Conservation (phyloP, 1,140 invertebrate genomes). For the Arctopsyche grandis region DNA sequence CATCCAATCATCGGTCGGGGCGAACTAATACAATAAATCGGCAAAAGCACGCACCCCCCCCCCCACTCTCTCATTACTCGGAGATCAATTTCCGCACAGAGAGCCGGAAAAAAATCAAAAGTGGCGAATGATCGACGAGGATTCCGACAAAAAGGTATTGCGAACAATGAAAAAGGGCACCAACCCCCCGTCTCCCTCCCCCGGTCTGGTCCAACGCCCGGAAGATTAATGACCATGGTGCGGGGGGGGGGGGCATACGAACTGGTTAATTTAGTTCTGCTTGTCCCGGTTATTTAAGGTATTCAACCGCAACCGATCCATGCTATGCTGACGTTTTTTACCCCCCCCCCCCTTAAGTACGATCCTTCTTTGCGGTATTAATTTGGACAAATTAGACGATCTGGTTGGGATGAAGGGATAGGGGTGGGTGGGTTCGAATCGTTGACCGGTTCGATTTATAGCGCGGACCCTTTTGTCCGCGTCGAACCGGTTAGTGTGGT, state of each 20-base stretch:
- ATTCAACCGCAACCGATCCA: slow-evolving; percentile 27
- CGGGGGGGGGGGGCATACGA: not conserved
- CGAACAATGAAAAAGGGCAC: not conserved
- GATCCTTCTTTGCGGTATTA: not conserved
- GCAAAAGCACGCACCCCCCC: not conserved
- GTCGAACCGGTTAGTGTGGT: too few relatives aligned
- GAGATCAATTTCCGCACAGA: not conserved
- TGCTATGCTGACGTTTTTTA: not conserved
- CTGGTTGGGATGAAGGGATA: not conserved
- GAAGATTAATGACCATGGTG: slow-evolving; percentile 36
- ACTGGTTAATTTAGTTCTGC: slow-evolving; percentile 39
- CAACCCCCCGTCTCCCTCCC: not conserved
- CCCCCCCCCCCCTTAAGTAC: not conserved
- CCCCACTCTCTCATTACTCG: not conserved
- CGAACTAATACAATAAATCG: slow-evolving; percentile 7
- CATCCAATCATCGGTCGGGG: not conserved
- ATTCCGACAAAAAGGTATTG: slow-evolving; percentile 14
- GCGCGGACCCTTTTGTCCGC: not conserved
- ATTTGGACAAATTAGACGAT: slow-evolving; percentile 34
- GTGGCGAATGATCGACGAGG: slow-evolving; percentile 22
- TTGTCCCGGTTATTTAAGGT: slow-evolving; percentile 42
- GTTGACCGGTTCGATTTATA: slow-evolving; percentile 6
- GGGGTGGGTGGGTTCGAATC: too few relatives aligned
- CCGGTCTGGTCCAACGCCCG: not conserved
- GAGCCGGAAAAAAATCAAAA: not conserved